These are phyloP conservation scores for Tragelaphus strepsiceros DNA, from an alignment of 2,113 vertebrate species.

Conservation along the genomic window DNA sequence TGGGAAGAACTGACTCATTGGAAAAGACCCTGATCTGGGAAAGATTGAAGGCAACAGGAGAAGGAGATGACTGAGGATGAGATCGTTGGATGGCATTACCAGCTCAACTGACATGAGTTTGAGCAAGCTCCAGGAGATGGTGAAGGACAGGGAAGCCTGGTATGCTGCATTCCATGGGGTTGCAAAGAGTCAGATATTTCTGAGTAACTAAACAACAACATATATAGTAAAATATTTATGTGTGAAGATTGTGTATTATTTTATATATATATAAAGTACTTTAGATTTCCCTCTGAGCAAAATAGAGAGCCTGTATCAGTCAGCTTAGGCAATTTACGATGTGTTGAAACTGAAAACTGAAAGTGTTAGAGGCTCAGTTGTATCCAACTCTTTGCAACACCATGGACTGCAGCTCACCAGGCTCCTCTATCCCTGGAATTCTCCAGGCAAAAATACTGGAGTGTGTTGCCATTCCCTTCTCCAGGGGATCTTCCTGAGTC, in stretches of 20 bases:
- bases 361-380: background rate
- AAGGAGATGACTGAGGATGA: background rate
- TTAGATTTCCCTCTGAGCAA: background rate
- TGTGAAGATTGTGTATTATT: background rate
- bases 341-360: background rate
- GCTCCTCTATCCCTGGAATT: background rate
- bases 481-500: background rate
- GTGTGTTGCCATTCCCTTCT: background rate
- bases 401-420: background rate
- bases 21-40: background rate
- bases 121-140: background rate
- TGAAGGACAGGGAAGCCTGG: background rate
- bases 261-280: background rate
- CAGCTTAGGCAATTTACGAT: background rate
- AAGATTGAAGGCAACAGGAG: background rate
- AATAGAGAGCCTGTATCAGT: background rate
- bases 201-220: background rate
- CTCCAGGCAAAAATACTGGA: background rate
- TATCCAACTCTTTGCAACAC: background rate
- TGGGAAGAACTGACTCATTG: background rate
- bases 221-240: background rate
- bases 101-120: background rate
- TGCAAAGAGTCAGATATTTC: background rate
- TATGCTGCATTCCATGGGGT: background rate
- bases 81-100: background rate